phyloP scores from a whole-genome alignment of 2,113 vertebrate species.

The Myiozetetes cayanensis region DNA sequence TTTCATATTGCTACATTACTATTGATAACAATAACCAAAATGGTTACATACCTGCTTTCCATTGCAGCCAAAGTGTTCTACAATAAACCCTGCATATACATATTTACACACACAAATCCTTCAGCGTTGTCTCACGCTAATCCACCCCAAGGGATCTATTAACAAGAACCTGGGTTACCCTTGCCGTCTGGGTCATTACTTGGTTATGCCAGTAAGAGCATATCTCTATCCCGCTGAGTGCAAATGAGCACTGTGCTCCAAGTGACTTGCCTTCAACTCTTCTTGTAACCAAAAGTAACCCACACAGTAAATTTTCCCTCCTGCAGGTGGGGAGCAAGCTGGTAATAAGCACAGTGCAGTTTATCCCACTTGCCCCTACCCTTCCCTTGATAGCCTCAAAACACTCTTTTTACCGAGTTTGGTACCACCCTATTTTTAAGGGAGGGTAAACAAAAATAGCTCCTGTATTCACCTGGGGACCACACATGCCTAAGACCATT shows the following conservation, averaged over 20 bases:
- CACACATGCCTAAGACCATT: neutral
- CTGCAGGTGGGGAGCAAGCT: neutral
- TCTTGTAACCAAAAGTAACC: neutral
- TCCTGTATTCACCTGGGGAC: neutral
- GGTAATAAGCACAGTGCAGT: neutral
- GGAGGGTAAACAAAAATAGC: neutral
- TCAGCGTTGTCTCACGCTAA: neutral
- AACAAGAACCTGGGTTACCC: neutral
- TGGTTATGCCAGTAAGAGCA: neutral
- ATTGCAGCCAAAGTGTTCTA: neutral
- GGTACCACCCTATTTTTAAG: neutral
- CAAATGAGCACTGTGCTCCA: neutral
- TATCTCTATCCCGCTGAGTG: neutral
- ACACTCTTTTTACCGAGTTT: neutral
- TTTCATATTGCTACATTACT: neutral
- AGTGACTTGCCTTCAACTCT: neutral
- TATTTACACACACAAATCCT: rapidly evolving
- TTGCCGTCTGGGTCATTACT: neutral
- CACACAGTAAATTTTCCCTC: neutral
- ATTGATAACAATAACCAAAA: neutral
- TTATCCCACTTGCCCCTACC: neutral
- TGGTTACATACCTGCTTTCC: neutral
- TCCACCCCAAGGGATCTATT: neutral
- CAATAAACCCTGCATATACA: neutral
- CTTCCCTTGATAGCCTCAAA: neutral